A percentile compares a stretch with the other conserved stretches of the same genome.
Conservation (phyloP, 2,113 vertebrate species). For the Bufo bufo region DNA sequence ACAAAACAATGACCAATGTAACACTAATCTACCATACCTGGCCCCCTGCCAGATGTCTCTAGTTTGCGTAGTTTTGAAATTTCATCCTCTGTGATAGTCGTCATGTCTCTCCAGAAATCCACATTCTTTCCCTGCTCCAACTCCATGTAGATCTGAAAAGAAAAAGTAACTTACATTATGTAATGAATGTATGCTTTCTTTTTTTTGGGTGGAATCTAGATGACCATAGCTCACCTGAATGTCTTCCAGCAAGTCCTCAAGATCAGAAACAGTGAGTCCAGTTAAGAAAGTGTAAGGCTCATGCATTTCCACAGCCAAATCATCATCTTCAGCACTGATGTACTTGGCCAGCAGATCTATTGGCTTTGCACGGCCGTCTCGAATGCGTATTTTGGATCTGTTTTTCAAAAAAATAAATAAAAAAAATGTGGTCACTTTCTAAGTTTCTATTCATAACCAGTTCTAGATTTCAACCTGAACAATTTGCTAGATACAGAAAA, state of each 20-base stretch:
- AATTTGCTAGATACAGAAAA: too few species aligned
- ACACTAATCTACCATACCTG: conserved; percentile 70
- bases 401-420: background rate
- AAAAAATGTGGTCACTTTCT: background rate
- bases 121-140: conserved; percentile 96
- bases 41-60: conserved; percentile 92
- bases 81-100: conserved; percentile 95
- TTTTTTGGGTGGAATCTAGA: too few species aligned
- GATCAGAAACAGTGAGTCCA: conserved; percentile 90
- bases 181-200: too few species aligned
- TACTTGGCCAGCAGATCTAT: conserved; percentile 97
- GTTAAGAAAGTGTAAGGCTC: conserved; percentile 97
- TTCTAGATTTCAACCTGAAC: too few species aligned
- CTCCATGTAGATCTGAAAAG: conserved; percentile 93
- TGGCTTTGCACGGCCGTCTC: conserved; percentile 92
- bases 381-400: conserved; percentile 95
- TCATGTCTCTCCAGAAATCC: conserved; percentile 99
- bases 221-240: conserved; percentile 80
- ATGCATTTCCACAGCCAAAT: conserved; percentile 96
- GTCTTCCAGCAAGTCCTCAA: conserved; percentile 97
- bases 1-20: background rate
- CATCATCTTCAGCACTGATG: conserved; percentile 94
- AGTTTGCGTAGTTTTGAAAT: conserved; percentile 94
- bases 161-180: too few species aligned
- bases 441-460: too few species aligned